Conservation (phyloP, 2,888 invertebrate genomes). For the Morinoia aosen region DNA sequence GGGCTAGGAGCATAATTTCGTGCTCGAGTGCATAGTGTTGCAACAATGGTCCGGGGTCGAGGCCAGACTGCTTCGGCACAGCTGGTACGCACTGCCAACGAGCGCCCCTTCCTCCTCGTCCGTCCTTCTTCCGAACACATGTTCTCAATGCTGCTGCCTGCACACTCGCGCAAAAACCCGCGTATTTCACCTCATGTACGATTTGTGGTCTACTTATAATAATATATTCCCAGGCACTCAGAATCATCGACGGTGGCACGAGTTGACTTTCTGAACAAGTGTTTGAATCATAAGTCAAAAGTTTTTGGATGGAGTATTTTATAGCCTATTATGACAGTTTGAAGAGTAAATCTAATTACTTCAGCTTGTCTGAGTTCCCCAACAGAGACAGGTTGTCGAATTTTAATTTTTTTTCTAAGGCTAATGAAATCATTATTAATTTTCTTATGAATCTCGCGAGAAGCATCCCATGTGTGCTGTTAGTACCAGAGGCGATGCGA, state of each 20-base stretch:
- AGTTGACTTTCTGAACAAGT: neutral
- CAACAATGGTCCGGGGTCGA: neutral
- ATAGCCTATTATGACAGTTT: neutral
- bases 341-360: neutral
- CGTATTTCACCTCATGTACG: neutral
- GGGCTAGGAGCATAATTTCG: conserved; percentile 14
- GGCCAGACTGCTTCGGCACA: neutral
- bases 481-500: neutral
- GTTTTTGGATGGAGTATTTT: neutral
- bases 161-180: neutral
- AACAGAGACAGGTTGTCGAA: no score
- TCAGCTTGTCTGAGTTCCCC: neutral
- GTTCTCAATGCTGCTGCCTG: conserved; percentile 24
- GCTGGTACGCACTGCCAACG: neutral
- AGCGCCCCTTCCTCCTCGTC: neutral
- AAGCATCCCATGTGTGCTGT: neutral
- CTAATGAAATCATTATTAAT: neutral
- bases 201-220: neutral
- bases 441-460: neutral
- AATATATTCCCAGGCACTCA: neutral
- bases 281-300: neutral
- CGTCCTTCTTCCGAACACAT: neutral
- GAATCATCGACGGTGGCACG: no score
- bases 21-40: conserved; percentile 37
- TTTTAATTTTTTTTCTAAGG: neutral